phyloP scores from a whole-genome alignment of 2,113 vertebrate species.

The Rhizomys pruinosus region DNA sequence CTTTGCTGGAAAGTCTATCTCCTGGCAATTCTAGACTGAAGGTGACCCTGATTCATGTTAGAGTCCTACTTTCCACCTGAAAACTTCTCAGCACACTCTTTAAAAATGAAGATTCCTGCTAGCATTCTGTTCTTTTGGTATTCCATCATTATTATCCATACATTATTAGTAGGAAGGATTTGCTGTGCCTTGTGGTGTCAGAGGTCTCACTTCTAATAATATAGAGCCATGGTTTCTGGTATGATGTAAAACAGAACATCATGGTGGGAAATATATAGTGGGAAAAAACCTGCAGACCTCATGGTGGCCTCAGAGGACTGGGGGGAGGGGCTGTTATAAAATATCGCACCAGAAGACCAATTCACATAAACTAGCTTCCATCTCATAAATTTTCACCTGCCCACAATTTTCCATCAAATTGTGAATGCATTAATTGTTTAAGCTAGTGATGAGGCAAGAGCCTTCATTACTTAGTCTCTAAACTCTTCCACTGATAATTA shows the following conservation, averaged over 20 bases:
- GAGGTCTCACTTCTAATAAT: background rate
- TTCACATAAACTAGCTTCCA: background rate
- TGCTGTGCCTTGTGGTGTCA: too few relatives aligned
- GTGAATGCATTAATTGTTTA: background rate
- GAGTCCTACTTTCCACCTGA: too few relatives aligned
- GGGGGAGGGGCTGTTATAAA: background rate
- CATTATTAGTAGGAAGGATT: background rate
- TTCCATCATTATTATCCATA: background rate
- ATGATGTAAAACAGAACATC: too few relatives aligned
- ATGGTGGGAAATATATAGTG: background rate
- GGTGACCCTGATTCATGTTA: background rate
- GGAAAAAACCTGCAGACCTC: too few relatives aligned
- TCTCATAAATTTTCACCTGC: background rate
- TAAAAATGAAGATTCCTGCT: background rate
- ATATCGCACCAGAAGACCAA: background rate
- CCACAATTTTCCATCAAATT: background rate
- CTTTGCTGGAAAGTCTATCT: background rate
- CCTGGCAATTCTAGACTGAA: background rate
- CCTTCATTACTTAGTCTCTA: background rate
- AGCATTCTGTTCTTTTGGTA: background rate
- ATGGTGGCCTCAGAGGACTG: background rate
- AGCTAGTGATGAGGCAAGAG: background rate
- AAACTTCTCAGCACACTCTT: background rate
- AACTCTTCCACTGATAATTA: background rate
- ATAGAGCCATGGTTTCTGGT: background rate